Base-by-base conservation (phyloP, 2,888 invertebrate species). In the Dryococelus australis region DNA sequence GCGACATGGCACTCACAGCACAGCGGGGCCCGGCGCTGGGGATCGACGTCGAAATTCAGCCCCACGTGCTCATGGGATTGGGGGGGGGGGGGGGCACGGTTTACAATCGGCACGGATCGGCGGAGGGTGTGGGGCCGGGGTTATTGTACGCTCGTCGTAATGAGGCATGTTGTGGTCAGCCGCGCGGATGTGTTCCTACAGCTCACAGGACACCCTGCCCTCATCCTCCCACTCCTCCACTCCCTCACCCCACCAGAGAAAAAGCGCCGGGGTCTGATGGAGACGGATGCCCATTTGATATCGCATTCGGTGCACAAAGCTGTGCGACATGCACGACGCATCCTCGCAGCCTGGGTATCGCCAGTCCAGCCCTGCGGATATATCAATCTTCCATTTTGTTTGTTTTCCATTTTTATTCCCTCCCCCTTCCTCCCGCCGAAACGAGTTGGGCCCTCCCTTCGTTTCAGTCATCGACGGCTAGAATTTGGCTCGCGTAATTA, bases 201-300 rank as follows among this genome's bases (percentile, higher is more conserved):
- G 65, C 65, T 16, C 65, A 65, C 65, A 65, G 12, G 65, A 65
- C 65, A 65, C 65, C 51, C 51, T 2, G 13, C 51, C 51, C 51
- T 51, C 51, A 3, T n/a, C 65, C 0, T 65, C 65, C 65, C 65
- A 0, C 24, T 8, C 65, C 65, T 24, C 65, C 65, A 1, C n/a
- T 24, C 65, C n/a, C 3, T 16, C 8, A 24, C 6, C 65, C 51
- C 0, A 8, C 10, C 16, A 24, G n/a, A 24, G n/a, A 65, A 65
- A 65, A 65, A 65, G 8, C 20, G 24, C 1, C 2, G 65, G 10
- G 47, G 83, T 24, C 28, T 83, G 83, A 28, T 83, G 83, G 83
- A 83, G 83, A 83, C 83, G 83, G 28, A 83, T 83, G 83, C 43
- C 83, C 83, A 83, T 83, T 83, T 83, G 83, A 83, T 83, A 83